Percentiles rank a stretch among this genome's conserved stretches.
These are phyloP conservation scores for Hydractinia symbiolongicarpus DNA, from an alignment of 30 jellyfish, hydroid and myxozoan species.

Conservation along the genomic window DNA sequence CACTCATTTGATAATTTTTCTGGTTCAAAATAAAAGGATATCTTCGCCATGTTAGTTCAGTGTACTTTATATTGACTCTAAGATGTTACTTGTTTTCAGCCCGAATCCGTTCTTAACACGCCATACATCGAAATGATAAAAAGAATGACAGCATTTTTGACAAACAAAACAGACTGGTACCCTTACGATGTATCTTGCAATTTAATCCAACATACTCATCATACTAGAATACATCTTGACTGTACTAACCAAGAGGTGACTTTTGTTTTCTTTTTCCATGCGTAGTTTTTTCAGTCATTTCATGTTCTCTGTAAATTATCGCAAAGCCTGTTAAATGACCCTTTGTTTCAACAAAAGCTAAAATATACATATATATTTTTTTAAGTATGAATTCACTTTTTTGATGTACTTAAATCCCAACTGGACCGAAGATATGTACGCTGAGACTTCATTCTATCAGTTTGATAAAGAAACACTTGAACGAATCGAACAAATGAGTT, in stretches of 20 bases:
- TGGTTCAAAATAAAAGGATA: too few relatives aligned
- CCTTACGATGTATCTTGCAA: constrained; percentile 80
- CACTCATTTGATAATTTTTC: too few relatives aligned
- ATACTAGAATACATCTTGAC: constrained; percentile 64
- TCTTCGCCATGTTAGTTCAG: too few relatives aligned
- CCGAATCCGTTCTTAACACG: constrained; percentile 32
- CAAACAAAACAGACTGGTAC: constrained; percentile 54
- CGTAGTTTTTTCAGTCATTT: too few relatives aligned
- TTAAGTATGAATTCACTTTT: constrained; percentile 67
- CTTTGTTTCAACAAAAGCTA: neutral
- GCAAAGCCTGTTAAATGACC: too few relatives aligned
- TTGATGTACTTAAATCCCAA: constrained; percentile 67
- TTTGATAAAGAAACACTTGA: neutral
- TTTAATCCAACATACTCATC: constrained; percentile 61
- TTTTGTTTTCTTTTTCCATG: neutral
- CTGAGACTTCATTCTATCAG: constrained; percentile 62
- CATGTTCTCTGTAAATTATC: neutral
- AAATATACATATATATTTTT: neutral
- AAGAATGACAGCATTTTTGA: constrained; percentile 42
- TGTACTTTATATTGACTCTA: too few relatives aligned
- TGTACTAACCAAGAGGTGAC: constrained; percentile 48
- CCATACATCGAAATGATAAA: constrained; percentile 24
- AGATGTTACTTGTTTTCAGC: constrained; percentile 23
- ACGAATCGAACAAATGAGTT: neutral
- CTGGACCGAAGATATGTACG: constrained; percentile 63